Conservation (phyloP, 2,113 vertebrate species). For the Bubo bubo region DNA sequence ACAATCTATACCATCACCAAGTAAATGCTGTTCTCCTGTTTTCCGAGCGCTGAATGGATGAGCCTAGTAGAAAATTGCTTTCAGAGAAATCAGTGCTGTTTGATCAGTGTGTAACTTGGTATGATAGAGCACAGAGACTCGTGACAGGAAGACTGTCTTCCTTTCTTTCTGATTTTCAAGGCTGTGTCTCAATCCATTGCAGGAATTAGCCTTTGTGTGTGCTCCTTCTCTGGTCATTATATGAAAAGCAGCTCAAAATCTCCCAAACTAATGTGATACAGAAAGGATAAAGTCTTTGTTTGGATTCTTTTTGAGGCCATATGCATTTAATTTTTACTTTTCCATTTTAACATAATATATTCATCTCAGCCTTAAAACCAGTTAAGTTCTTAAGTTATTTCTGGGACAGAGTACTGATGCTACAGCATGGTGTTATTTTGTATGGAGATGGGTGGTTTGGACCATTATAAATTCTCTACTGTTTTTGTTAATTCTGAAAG, state of each 20-base stretch:
- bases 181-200: background rate
- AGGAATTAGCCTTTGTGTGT: background rate
- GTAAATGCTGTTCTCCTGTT: background rate
- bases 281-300: background rate
- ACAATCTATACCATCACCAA: background rate
- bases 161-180: conserved; percentile 13
- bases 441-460: background rate
- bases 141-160: background rate
- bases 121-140: background rate
- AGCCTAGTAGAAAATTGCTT: background rate
- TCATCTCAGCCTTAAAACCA: background rate
- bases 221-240: background rate
- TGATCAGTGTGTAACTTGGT: background rate
- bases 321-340: background rate
- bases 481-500: background rate
- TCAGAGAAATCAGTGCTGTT: background rate
- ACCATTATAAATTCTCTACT: background rate
- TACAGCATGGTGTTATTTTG: background rate
- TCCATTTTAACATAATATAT: background rate
- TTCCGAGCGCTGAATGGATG: background rate
- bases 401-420: background rate
- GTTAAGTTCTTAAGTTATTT: background rate
- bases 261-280: background rate
- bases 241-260: background rate
- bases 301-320: background rate